Base-by-base conservation (phyloP, 2,797 vertebrate species). In the Tenualosa thibaudeaui region DNA sequence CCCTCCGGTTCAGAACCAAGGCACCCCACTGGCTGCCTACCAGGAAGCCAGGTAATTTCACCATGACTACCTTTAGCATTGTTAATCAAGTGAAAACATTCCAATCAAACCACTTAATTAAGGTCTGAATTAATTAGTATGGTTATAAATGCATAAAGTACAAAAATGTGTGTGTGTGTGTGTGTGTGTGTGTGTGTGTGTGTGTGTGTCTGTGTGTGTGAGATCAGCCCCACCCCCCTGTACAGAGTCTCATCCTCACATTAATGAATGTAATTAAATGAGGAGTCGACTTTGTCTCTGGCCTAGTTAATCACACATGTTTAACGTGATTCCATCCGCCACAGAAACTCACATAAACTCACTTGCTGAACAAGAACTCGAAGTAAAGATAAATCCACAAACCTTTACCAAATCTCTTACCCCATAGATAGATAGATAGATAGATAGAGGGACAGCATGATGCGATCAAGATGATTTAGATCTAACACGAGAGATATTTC, bases 101-200 rank as follows among this genome's bases (percentile, higher is more conserved):
- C 87, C 84, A 88, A 89, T 91, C 86, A 91, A 89, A 87, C 82
- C 83, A 90, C 90, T 90, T 87, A 90, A 90, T 88, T 89, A 85
- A 81, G 85, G 62, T 60, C 86, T 82, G 85, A 90, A 90, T 87
- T 81, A 75, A 89, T 86, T 65, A 65, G 60, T 24, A 7, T 7
- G n/a, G n/a, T 31, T 65, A 65, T 65, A 65, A 65, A 65, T 26
- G 86, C 85, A 87, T 84, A 53, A 85, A 85, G 71, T 83, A 62
- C 82, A 88, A 88, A 88, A 5, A 24, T 68, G 62, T 68, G 62
- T 68, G 62, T 68, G 62, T 31, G 58, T 62, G 58, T 62, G 58
- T 62, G 58, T 62, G 58, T 62, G 58, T 62, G 58, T 62, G 22
- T n/a, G 62, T 68, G 62, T 68, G 62, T 68, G 62, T 68, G 62